Conservation (phyloP, 1,140 invertebrate genomes). For the Aplysia californica region DNA sequence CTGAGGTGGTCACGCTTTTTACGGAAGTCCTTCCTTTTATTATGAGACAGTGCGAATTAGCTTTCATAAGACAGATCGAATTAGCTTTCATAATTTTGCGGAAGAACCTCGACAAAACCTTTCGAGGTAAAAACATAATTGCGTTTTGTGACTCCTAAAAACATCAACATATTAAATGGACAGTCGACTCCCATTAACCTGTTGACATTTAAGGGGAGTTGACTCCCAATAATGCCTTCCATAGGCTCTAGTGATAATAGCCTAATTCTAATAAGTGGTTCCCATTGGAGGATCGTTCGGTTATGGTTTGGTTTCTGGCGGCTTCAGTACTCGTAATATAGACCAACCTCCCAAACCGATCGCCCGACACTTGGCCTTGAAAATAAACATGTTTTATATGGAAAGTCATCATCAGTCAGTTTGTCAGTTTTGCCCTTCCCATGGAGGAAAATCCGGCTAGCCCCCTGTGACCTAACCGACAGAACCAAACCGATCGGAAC, state of each 20-base stretch:
- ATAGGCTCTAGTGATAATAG: neutral
- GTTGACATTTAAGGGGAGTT: neutral
- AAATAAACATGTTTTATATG: neutral
- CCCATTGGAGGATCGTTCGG: neutral
- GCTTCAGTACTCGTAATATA: neutral
- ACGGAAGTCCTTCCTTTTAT: no score
- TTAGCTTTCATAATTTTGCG: no score
- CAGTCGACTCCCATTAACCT: slow-evolving; percentile 10
- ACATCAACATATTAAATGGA: slow-evolving; percentile 35
- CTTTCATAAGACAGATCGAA: no score
- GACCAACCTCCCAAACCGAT: neutral
- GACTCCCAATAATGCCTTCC: neutral
- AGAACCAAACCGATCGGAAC: neutral
- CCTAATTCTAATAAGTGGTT: neutral
- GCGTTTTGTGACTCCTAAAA: no score
- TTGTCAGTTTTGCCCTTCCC: neutral
- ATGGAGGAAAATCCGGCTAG: no score
- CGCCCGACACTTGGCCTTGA: no score
- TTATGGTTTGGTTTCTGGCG: neutral
- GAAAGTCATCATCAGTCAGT: neutral
- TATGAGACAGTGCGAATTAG: no score
- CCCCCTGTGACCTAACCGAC: neutral
- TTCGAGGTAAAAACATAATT: no score
- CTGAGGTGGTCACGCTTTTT: no score
- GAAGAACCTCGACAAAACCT: no score